phyloP scores from a whole-genome alignment of 1,140 invertebrate genomes.

The Spodoptera litura region DNA sequence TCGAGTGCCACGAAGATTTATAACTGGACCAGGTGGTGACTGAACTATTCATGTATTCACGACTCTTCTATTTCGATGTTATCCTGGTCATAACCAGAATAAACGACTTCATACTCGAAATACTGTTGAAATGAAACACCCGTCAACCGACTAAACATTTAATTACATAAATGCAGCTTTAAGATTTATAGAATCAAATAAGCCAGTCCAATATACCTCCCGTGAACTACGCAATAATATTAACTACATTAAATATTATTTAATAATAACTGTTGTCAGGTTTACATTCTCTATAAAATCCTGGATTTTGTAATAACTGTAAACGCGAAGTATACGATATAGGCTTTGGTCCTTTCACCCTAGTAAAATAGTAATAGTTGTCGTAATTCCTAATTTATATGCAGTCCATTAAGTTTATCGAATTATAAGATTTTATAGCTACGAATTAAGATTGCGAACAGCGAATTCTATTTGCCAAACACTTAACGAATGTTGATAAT shows the following conservation, averaged over 20 bases:
- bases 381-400: slow-evolving; percentile 47
- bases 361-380: slow-evolving; percentile 37
- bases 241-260: background rate
- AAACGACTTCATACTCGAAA: too few species aligned
- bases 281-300: slow-evolving; percentile 24
- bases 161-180: too few species aligned
- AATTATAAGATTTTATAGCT: slow-evolving; percentile 37
- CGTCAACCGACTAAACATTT: too few species aligned
- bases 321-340: slow-evolving; percentile 19
- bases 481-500: slow-evolving; percentile 32
- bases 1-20: slow-evolving; percentile 8
- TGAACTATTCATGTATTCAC: too few species aligned
- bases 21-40: slow-evolving; percentile 1
- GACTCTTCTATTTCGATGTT: too few species aligned
- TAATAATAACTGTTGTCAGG: slow-evolving; percentile 22
- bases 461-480: slow-evolving; percentile 27
- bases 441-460: slow-evolving; percentile 31
- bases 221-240: background rate
- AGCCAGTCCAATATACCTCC: background rate
- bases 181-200: background rate
- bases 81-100: too few species aligned
- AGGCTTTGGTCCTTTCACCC: slow-evolving; percentile 30
- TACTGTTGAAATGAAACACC: too few species aligned
- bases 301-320: slow-evolving; percentile 11
- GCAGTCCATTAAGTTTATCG: slow-evolving; percentile 39